phyloP scores from a whole-genome alignment of 2,888 invertebrate genomes.

The Drosophila merina region DNA sequence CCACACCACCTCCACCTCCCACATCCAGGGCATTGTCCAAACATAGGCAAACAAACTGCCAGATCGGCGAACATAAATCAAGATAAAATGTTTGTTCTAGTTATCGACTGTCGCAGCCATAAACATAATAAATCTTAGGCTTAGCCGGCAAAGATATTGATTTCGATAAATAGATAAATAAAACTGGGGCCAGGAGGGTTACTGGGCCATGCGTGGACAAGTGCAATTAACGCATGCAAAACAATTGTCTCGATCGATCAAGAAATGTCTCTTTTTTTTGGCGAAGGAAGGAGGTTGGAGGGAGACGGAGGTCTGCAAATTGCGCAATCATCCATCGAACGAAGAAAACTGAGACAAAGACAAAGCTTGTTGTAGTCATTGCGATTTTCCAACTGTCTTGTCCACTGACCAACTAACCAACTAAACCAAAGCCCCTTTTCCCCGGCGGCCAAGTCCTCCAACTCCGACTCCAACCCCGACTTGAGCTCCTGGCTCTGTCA shows the following conservation, averaged over 20 bases:
- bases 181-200: constrained; percentile 26
- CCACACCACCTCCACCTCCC: constrained; percentile 12
- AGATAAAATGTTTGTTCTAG: constrained; percentile 70
- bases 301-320: constrained; percentile 10
- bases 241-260: constrained; percentile 64
- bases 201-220: constrained; percentile 63
- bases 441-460: background rate
- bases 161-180: constrained; percentile 8
- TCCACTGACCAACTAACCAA: constrained; percentile 77
- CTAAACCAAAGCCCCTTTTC: constrained; percentile 40
- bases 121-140: constrained; percentile 42
- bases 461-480: background rate
- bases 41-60: constrained; percentile 68
- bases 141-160: constrained; percentile 15
- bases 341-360: constrained; percentile 31
- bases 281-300: background rate
- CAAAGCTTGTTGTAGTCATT: constrained; percentile 45
- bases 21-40: constrained; percentile 65
- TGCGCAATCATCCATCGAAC: constrained; percentile 32
- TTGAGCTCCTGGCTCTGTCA: constrained; percentile 53
- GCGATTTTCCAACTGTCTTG: constrained; percentile 46
- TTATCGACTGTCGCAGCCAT: constrained; percentile 46
- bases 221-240: constrained; percentile 70
- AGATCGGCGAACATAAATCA: constrained; percentile 65
- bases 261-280: constrained; percentile 11